phyloP scores from a whole-genome alignment of 1,140 invertebrate species.

The Apis florea region DNA sequence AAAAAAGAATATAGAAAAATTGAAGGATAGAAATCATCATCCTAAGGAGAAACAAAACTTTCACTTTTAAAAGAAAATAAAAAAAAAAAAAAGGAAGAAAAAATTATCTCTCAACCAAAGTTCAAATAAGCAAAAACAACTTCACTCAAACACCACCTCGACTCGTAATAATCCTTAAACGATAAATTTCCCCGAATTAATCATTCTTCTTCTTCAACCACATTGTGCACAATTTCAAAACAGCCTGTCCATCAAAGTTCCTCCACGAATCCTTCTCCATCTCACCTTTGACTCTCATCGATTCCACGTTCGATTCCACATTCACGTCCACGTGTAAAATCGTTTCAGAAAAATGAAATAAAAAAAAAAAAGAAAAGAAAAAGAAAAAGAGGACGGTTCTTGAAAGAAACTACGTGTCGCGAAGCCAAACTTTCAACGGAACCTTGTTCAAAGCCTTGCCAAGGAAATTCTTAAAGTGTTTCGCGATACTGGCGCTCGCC shows the following conservation, averaged over 20 bases:
- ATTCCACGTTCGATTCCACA: background rate
- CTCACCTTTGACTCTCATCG: no score
- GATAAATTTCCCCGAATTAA: background rate
- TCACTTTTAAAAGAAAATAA: background rate
- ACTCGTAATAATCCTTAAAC: background rate
- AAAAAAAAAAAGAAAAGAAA: no score
- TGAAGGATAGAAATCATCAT: background rate
- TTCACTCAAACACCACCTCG: background rate
- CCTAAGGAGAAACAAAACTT: no score
- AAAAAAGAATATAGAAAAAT: background rate
- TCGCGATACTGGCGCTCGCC: conserved; percentile 86
- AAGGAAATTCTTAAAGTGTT: conserved; percentile 89
- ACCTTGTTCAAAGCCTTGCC: conserved; percentile 89
- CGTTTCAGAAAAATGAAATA: background rate
- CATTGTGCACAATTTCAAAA: background rate
- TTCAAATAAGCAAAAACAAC: background rate
- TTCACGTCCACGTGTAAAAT: no score
- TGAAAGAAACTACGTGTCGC: conserved; percentile 68
- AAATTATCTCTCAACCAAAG: background rate
- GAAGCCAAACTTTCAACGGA: conserved; percentile 89
- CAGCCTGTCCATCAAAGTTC: no score
- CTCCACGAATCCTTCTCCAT: background rate
- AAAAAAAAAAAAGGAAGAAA: background rate
- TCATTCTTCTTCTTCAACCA: background rate
- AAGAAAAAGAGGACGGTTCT: background rate